Base-by-base conservation (phyloP, 2,888 invertebrate species). In the Cactoblastis cactorum region DNA sequence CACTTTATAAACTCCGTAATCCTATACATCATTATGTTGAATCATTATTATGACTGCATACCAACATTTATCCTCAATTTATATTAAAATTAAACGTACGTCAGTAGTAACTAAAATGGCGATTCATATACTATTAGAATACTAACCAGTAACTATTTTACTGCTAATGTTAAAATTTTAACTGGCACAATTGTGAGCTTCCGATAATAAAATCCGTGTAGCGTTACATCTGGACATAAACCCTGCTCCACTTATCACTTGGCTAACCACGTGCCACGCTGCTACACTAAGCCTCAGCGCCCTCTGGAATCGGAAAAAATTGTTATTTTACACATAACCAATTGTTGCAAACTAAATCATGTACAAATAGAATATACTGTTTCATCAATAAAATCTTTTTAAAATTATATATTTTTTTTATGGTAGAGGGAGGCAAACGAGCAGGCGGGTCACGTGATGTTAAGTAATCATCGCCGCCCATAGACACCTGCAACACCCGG, bases 101-200 rank as follows among this genome's bases (percentile, higher is more conserved):
- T 51, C 57, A 60, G 54, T 61, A 59, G 22, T 63, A 67, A 68
- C 60, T 68, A 67, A 69, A 67, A 71, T 73, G 70, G 74, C 74
- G 67, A 68, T 65, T 66, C 57, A 66, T 69, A 71, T 62, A 65
- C 65, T 67, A 62, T 63, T 67, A 70, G 67, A 71, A 70, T 71
- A 69, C 77, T 80, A 77, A 66, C 74, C 69, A 68, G 69, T 77
- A 73, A 65, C 82, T 83, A 75, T 54, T 72, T 72, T 74, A 83
- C 70, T 65, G 69, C 69, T 77, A 69, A 74, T 60, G 71, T 77
- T 77, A 69, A 74, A 68, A 70, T 67, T 71, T 78, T 84, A 87
- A 79, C 79, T 88, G 88, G 88, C 88, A 88, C 88, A 85, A 77
- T 71, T 69, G 84, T 88, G 88, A 88, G 88, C 88, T 77, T 85